Evolutionary conservation across 2,888 invertebrate genomes (phyloP), one percentile per base, ranked within the genome.

Genomic region (Dicycla oo): DNA sequence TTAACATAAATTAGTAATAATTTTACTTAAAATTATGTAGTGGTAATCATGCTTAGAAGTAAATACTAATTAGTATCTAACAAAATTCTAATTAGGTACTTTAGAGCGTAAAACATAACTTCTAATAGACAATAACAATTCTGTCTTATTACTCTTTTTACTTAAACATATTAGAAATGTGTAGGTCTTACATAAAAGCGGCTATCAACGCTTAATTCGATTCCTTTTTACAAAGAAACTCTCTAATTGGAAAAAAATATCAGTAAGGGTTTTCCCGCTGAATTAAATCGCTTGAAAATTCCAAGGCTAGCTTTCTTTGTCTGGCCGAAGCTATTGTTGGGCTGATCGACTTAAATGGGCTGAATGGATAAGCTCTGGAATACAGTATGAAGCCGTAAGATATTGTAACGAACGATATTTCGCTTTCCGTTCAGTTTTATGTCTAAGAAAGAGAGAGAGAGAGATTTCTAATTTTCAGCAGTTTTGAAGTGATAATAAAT

Each of bases 191-290:
- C 54, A 79, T 54, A 75, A 73, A 72, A 70, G 62, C 43, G 43
- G 70, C 70, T 74, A 77, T 69, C 60, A 72, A 69, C 67, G 64
- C 64, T 73, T 74, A 78, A 75, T 77, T 58, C 75, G 65, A 70
- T 73, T 74, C 57, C 60, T 62, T 66, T 74, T 60, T 69, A 58
- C 58, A 74, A 58, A 77, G 58, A 26, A 75, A 72, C 54, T 66
- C 73, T 80, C 86, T 86, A 86, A 85, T 84, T 84, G 86, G 78
- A 84, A 86, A 86, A 86, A 84, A 86, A 86, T 85, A 81, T 81
- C 78, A 72, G 73, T 75, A 74, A 82, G 78, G 67, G 76, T 73
- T 81, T 83, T 82, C 80, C 70, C 75, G 60, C 78, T 64, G 81
- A 85, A 85, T 86, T 82, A 86, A 86, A 86, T 83, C 78, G 80